Base-by-base conservation (phyloP, 2,113 vertebrate genomes). In the Sula dactylatra region DNA sequence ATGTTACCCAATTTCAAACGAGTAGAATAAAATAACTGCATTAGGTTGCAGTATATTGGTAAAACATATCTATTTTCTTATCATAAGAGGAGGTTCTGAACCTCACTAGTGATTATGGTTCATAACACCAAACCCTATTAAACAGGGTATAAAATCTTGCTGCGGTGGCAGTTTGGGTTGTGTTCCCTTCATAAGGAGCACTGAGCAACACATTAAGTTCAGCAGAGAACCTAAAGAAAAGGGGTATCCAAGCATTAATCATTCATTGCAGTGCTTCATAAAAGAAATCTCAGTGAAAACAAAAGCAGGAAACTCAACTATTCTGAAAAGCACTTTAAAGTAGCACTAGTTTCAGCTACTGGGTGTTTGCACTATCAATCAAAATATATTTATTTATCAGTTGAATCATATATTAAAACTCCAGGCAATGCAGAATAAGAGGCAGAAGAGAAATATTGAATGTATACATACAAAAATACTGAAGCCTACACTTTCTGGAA, bases 341-440 rank as follows among this genome's bases (percentile, higher is more conserved):
- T 36, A 56, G 47, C 61, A 78, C 70, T 92, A 44, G 61, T 85
- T 87, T 88, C 81, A 74, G 58, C 77, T 91, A 92, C 86, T 62
- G 91, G 58, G 59, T 94, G 97, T 94, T 93, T 94, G 93, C 84
- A 91, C 91, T 91, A 93, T 97, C 76, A 93, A 94, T 96, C 82
- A 72, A 94, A 97, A 77, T 17, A 79, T 85, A 93, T 90, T 96
- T 95, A 96, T 92, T 89, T 97, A 90, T 97, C 86, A 5, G 32
- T 56, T 24, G 78, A 82, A 72, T 90, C 93, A 86, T 92, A 91
- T 86, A 93, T 97, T 96, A 96, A 89, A 96, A 91, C 89, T 89
- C 77, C 32, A 31, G 1, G 71, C 86, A 93, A 79, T 81, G 86
- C 85, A 96, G 88, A 96, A 85, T 94, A 81, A 86, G 79, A 94